Conservation (phyloP, 2,113 vertebrate genomes). For the Hydrolagus affinis region DNA sequence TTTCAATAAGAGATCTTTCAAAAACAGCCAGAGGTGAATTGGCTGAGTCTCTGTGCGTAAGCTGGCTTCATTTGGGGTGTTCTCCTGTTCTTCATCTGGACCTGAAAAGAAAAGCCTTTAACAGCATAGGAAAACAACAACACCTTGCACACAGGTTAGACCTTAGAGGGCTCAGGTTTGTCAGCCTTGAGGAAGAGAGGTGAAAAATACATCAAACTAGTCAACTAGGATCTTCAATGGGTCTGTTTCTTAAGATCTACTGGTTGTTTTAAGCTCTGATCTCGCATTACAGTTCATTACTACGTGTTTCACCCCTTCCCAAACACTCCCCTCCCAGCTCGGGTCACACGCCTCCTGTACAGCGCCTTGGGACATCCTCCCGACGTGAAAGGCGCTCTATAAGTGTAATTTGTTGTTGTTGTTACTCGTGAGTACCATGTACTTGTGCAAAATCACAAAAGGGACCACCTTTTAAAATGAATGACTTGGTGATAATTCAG, state of each 20-base stretch:
- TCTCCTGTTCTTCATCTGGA: not conserved
- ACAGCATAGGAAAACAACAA: not conserved
- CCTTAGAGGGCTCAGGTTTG: not conserved
- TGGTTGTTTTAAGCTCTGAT: not conserved
- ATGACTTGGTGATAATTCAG: not conserved
- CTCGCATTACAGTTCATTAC: not conserved
- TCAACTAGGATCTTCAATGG: not conserved
- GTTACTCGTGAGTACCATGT: not conserved
- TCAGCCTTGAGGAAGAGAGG: not conserved
- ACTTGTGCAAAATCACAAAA: not conserved
- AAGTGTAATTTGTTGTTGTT: too few relatives aligned
- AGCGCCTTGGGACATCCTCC: too few relatives aligned
- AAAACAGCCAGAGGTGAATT: not conserved
- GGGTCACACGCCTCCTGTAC: too few relatives aligned
- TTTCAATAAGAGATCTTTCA: not conserved
- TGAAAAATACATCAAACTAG: not conserved
- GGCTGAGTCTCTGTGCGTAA: not conserved
- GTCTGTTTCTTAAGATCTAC: not conserved
- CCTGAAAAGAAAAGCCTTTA: not conserved
- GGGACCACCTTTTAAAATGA: not conserved
- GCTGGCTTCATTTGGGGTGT: not conserved
- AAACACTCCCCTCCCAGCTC: too few relatives aligned
- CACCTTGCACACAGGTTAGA: not conserved
- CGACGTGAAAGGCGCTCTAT: too few relatives aligned
- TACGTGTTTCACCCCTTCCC: too few relatives aligned